A percentile compares a stretch with the other conserved stretches of the same genome.
These are phyloP conservation scores for Gymnocheta viridis DNA, from an alignment of 2,888 invertebrate genomes.

Conservation along the genomic window DNA sequence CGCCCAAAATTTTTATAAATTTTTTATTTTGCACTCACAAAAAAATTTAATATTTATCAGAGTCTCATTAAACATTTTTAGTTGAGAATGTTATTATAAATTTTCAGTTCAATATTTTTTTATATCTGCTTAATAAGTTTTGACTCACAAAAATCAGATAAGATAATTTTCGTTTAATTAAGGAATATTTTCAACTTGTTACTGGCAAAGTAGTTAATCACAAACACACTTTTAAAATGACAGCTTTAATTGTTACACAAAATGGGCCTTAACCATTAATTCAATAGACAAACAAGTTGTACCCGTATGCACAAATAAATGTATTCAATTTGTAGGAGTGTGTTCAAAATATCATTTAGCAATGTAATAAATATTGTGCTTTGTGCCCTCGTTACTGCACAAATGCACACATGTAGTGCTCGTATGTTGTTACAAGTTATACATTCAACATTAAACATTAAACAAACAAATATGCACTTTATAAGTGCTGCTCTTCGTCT, in stretches of 20 bases:
- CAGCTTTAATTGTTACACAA: conserved; percentile 29
- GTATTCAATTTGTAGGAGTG: conserved; percentile 32
- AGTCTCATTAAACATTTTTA: neutral
- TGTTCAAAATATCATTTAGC: conserved; percentile 38
- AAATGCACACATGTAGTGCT: conserved; percentile 1
- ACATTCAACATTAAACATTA: conserved; percentile 7
- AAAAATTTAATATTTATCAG: neutral
- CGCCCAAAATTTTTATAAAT: neutral
- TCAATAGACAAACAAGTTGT: conserved; percentile 28
- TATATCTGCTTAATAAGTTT: neutral
- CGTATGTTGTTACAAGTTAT: conserved; percentile 24
- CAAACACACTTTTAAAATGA: conserved; percentile 13
- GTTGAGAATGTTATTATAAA: neutral
- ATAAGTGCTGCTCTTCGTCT: neutral
- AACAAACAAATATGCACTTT: conserved; percentile 12
- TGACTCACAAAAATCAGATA: neutral
- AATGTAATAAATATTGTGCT: conserved; percentile 42
- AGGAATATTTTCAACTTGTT: neutral
- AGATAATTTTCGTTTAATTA: neutral
- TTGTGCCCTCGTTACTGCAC: conserved; percentile 21
- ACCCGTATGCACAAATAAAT: neutral
- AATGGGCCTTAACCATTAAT: conserved; percentile 7
- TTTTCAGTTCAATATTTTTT: neutral
- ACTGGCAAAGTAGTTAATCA: neutral
- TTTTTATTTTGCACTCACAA: neutral